Base-by-base conservation (phyloP, 1,140 invertebrate species). In the Chelonus insularis region DNA sequence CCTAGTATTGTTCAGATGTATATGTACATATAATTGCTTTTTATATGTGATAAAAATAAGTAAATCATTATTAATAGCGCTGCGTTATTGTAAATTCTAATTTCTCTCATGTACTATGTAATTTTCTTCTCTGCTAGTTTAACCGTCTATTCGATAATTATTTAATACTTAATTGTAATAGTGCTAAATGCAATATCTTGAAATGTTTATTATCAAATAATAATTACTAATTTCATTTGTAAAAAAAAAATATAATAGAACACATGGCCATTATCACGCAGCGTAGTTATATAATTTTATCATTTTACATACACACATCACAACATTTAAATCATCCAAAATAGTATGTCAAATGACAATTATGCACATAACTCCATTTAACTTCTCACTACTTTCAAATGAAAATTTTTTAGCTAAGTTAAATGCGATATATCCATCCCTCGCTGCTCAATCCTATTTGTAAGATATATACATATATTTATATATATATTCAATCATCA, bases 1-100 rank as follows among this genome's bases (percentile, higher is more conserved):
- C 67, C 72, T 76, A 73, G 72, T 72, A 68, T 75, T 73, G 70
- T 68, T 73, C 71, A 69, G 66, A 72, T 61, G 73, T 80, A 73
- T 79, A 79, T 66, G 77, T 79, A 79, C 71, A 73, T 72, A 60
- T 54, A 78, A 75, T 68, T 73, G 77, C 75, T 78, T 80, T 81
- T 80, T 80, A 76, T 79, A 79, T 78, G 77, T 80, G 78, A 79
- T 79, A 76, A 74, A 68, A 67, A 63, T 74, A 68, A 75, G 74
- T 73, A 73, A 79, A 75, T 77, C 76, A 74, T 73, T 77, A 79
- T 73, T 76, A 76, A 73, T 36, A 73, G 72, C 72, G 72, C 69
- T 73, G 74, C 60, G 74, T 70, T 73, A 70, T 68, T 76, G 76
- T 77, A 78, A 76, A 80, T 79, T 72, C 70, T 79, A 72, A 67